A percentile compares a stretch with the other conserved stretches of the same genome.
These are phyloP conservation scores for Danio tinwini DNA, from an alignment of 2,797 vertebrate genomes.

Conservation along the genomic window DNA sequence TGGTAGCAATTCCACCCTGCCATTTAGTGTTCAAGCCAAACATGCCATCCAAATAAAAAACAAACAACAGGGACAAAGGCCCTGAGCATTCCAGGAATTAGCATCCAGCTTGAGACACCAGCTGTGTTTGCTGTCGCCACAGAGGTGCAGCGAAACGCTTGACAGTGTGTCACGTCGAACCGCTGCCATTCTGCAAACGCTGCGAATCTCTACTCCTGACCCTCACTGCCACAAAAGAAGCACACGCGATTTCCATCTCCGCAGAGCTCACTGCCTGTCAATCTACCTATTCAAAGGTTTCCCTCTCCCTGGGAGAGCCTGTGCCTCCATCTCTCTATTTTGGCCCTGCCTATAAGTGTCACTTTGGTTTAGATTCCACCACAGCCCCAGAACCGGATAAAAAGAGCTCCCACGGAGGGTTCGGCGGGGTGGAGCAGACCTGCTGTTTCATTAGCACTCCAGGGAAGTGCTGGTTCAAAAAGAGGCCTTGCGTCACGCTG, in stretches of 20 bases:
- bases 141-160: constrained; percentile 68
- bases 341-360: constrained; percentile 74
- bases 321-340: constrained; percentile 61
- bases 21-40: constrained; percentile 39
- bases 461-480: constrained; percentile 63
- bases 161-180: constrained; percentile 72
- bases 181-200: constrained; percentile 52
- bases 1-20: constrained; percentile 33
- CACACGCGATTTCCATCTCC: constrained; percentile 76
- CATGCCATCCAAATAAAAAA: constrained; percentile 52
- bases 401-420: constrained; percentile 64
- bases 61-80: constrained; percentile 50
- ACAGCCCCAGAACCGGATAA: constrained; percentile 62
- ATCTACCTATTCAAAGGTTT: constrained; percentile 76
- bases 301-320: constrained; percentile 69
- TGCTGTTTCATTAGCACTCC: constrained; percentile 73
- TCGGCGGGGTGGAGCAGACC: constrained; percentile 61
- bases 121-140: constrained; percentile 68
- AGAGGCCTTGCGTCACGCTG: constrained; percentile 53
- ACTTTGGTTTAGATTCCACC: constrained; percentile 77
- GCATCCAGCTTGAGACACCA: constrained; percentile 67
- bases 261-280: constrained; percentile 75
- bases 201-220: constrained; percentile 68
- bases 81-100: constrained; percentile 63
- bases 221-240: constrained; percentile 61